Base-by-base conservation (phyloP, 2,113 vertebrate species). In the Murina feae region DNA sequence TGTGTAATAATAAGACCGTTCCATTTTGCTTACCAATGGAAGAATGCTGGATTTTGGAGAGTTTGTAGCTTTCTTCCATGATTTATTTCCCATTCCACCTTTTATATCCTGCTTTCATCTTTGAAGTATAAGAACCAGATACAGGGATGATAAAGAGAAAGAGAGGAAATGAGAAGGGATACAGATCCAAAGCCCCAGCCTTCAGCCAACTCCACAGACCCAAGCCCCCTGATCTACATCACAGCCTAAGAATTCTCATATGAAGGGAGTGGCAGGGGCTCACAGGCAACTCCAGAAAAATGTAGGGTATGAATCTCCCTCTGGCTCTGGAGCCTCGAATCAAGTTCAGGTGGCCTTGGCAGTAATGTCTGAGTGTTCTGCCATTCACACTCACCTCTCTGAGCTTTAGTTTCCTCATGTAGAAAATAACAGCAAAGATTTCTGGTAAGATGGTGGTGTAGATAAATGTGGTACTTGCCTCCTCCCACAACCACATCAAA, bases 61-160 rank as follows among this genome's bases (percentile, higher is more conserved):
- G 21, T 35, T 65, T 71, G 39, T 23, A 82, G n/a, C 5, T 76
- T 91, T 95, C 18, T 71, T 63, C 68, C 42, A 28, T 83, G 69
- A 91, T 87, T 82, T 37, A 28, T 91, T 95, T 87, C 63, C 78
- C 88, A 83, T 83, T 51, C 60, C 69, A 69, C 32, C 18, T 83
- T 69, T 83, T 60, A 49, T 86, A 63, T 53, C 30, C 35, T 87
- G 49, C 58, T 90, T 49, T 81, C 47, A n/a, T 53, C n/a, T 2
- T 25, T 18, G 42, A 21, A 12, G 9, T 66, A 11, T 53, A 39
- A 74, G 37, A 86, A 21, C 16, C 81, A 81, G 32, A 68, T n/a
- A 39, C n/a, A 90, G 47, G 16, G 72, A 11, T 79, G 28, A 65
- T 6, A 44, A 90, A 71, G 21, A 25, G 35, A 51, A 63, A 51